Evolutionary conservation across 2,888 invertebrate genomes (phyloP), one percentile per base, ranked within the genome.

Genomic region (Cataglyphis cursor): DNA sequence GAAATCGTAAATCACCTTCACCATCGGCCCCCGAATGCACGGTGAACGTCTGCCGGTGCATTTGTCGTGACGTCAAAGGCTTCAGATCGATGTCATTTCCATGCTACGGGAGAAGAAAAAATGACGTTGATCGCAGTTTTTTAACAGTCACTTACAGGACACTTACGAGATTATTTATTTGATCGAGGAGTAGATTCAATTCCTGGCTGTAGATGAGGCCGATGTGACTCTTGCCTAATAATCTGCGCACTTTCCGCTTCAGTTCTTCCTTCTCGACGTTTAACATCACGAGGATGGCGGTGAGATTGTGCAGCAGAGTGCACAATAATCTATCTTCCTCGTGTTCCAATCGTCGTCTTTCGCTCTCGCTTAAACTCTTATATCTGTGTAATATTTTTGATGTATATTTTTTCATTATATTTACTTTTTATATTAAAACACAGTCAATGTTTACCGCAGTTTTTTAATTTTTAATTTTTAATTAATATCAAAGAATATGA

Each of bases 11-110:
- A 82, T 98, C 97, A 2, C 99, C 99, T 54, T 97, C 97, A 41
- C 98, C 97, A 95, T 99, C 99, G n/a, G 97, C 96, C 4, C 99
- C 99, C 87, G 98, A 98, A 95, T 99, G 99, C 41, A 99, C 99
- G 0, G 99, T 99, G 95, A 99, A 99, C 88, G 99, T 98, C 94
- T 99, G 99, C 75, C 99, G 97, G 93, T 99, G 99, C 95, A 99
- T 96, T 93, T 99, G 96, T 28, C 99, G 97, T 81, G 99, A 99
- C 0, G 98, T 98, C 87, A 99, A 96, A 10, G 99, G 99, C 95
- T 99, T 99, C 91, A 99, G 95, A 94, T 99, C 99, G 87, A 99
- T 99, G 94, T 99, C 99, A 95, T 99, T 99, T 66, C 99, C 99
- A 95, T 98, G 98, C 99, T 99, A 95, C 84, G 93, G 81, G 15